Conservation (phyloP, 2,797 vertebrate species). For the Tapirus indicus region DNA sequence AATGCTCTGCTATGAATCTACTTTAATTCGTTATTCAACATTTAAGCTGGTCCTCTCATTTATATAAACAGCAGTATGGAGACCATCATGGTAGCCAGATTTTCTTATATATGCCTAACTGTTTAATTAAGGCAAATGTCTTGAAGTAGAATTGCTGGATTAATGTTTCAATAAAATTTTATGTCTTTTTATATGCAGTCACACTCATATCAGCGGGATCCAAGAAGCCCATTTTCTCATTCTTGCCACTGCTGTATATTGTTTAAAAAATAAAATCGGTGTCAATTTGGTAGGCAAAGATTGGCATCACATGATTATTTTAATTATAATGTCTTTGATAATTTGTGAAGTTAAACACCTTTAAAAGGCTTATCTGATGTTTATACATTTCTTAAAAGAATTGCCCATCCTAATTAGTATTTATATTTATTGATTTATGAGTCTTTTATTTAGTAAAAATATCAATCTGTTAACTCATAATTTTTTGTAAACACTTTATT, state of each 20-base stretch:
- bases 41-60: background rate
- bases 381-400: background rate
- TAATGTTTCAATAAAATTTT: slow-evolving; percentile 38
- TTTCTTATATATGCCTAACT: background rate
- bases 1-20: background rate
- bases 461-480: background rate
- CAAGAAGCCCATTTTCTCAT: background rate
- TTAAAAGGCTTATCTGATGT: background rate
- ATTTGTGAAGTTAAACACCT: background rate
- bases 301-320: background rate
- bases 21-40: background rate
- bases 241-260: background rate
- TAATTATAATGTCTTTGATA: slow-evolving; percentile 11
- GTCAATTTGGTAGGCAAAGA: background rate
- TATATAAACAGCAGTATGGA: background rate
- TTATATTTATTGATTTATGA: slow-evolving; percentile 21
- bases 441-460: background rate
- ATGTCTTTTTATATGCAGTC: background rate
- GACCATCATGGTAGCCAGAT: background rate
- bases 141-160: background rate
- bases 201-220: background rate
- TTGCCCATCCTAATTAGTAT: background rate
- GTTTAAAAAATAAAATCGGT: background rate
- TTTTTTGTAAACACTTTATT: background rate
- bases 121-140: slow-evolving; percentile 27